A percentile compares a stretch with the other conserved stretches of the same genome.
Evolutionary conservation across 2,888 invertebrate genomes (phyloP).

Genomic region (Noctua fimbriata): DNA sequence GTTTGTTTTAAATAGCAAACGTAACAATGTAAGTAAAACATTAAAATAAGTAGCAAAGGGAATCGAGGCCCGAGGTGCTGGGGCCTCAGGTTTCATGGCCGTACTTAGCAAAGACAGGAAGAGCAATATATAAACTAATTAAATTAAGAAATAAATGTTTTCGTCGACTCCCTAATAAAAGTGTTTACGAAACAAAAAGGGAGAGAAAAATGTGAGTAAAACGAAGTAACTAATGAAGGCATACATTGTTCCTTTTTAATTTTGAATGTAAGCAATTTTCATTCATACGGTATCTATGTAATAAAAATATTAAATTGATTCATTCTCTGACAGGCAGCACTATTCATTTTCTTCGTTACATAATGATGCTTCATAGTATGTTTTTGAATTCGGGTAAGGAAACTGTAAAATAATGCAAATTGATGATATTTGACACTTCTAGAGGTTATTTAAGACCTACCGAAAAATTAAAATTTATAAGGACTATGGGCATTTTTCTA

Average conservation of each 20-base stretch:
- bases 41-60: too few relatives aligned
- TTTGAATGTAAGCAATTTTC: not conserved
- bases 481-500: not conserved
- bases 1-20: too few relatives aligned
- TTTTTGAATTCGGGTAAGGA: not conserved
- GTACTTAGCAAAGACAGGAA: conserved; percentile 27
- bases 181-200: conserved; percentile 18
- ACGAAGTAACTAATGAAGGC: not conserved
- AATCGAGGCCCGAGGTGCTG: too few relatives aligned
- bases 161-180: conserved; percentile 37
- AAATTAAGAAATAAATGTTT: conserved; percentile 59
- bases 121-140: conserved; percentile 63
- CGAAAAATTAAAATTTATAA: not conserved
- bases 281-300: not conserved
- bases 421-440: not conserved
- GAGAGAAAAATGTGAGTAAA: conserved; percentile 4
- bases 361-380: too few relatives aligned
- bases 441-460: not conserved
- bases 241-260: conserved; percentile 15
- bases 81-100: conserved; percentile 34
- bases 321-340: accelerated
- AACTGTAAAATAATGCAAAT: not conserved
- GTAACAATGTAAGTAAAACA: too few relatives aligned
- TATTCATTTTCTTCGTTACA: not conserved
- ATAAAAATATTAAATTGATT: not conserved